These are phyloP conservation scores for Teleopsis dalmanni DNA, from an alignment of 1,140 invertebrate species.

Conservation along the genomic window DNA sequence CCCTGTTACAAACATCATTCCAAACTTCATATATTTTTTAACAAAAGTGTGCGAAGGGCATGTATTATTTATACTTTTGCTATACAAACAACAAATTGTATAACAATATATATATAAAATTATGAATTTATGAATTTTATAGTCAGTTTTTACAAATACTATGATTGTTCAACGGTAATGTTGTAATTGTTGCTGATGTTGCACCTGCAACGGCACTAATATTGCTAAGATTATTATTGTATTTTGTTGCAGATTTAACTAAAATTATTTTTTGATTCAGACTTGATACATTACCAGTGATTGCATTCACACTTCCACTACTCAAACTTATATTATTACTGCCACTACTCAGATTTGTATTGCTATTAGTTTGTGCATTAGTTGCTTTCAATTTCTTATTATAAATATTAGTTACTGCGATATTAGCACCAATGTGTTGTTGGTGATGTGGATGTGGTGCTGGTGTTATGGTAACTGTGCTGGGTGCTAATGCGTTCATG, in stretches of 20 bases:
- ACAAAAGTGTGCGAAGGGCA: no score
- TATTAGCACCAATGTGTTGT: background rate
- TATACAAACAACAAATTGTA: no score
- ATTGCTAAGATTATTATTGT: no score
- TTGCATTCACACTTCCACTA: background rate
- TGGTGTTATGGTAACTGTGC: conserved; percentile 39
- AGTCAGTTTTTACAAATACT: no score
- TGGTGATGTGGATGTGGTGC: conserved; percentile 9
- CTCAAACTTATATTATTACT: conserved; percentile 4
- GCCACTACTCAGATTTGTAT: conserved; percentile 1
- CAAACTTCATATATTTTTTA: no score
- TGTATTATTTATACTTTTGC: no score
- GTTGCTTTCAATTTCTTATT: conserved; percentile 10
- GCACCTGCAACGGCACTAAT: background rate
- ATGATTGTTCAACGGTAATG: no score
- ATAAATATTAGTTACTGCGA: conserved; percentile 3
- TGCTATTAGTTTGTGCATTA: conserved; percentile 11
- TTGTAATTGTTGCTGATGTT: background rate
- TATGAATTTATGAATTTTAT: no score
- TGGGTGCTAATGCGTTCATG: conserved; percentile 37
- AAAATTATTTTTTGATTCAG: background rate
- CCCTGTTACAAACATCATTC: no score
- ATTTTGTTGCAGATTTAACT: no score
- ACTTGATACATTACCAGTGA: background rate
- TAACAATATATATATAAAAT: no score